Conservation (phyloP, 1,140 invertebrate genomes). For the Spodoptera litura region DNA sequence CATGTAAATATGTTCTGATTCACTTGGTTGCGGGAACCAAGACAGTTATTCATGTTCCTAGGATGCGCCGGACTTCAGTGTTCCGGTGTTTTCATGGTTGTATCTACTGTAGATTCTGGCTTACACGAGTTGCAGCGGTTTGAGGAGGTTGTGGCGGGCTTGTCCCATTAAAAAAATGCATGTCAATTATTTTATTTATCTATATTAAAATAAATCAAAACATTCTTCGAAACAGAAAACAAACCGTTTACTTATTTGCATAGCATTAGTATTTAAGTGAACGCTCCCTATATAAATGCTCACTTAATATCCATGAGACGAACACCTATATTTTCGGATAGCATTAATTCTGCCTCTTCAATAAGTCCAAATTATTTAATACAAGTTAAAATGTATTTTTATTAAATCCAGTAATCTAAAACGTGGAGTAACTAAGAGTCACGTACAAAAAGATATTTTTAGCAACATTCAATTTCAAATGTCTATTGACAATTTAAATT, state of each 20-base stretch:
- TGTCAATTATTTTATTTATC: not conserved
- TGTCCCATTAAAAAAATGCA: too few relatives aligned
- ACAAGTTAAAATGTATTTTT: constrained; percentile 1
- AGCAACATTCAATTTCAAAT: too few relatives aligned
- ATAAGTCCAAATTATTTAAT: not conserved
- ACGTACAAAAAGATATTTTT: too few relatives aligned
- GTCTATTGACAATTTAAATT: too few relatives aligned
- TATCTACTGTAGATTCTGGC: too few relatives aligned
- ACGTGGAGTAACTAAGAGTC: not conserved
- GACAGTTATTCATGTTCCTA: too few relatives aligned
- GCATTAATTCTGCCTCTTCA: constrained; percentile 2
- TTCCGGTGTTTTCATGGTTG: too few relatives aligned
- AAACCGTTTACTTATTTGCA: constrained; percentile 2
- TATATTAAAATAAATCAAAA: constrained; percentile 14
- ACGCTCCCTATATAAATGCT: not conserved
- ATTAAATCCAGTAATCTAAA: not conserved
- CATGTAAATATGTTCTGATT: too few relatives aligned
- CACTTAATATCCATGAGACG: not conserved
- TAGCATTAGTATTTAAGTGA: constrained; percentile 16
- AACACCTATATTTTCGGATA: not conserved
- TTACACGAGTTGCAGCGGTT: too few relatives aligned
- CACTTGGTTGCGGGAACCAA: too few relatives aligned
- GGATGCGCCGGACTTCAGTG: too few relatives aligned
- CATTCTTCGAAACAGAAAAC: constrained; percentile 16
- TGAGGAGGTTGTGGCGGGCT: too few relatives aligned